A percentile compares a stretch with the other conserved stretches of the same genome.
phyloP scores from a whole-genome alignment of 1,140 invertebrate genomes.

The Hypsibius dujardini region DNA sequence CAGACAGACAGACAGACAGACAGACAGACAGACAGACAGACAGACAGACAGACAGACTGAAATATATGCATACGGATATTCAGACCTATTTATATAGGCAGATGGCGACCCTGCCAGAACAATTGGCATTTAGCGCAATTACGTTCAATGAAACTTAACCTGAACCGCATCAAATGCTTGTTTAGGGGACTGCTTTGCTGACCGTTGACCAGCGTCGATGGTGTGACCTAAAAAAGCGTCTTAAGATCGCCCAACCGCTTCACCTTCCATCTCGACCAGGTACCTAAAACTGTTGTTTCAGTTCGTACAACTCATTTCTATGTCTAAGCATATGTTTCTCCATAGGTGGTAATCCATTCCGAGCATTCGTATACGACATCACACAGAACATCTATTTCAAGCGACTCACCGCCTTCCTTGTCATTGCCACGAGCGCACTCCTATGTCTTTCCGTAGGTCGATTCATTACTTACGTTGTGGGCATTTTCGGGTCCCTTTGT shows the following conservation, averaged over 20 bases:
- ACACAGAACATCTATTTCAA: constrained; percentile 94
- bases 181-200: constrained; percentile 73
- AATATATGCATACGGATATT: too few relatives aligned
- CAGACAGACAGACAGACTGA: too few relatives aligned
- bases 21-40: too few relatives aligned
- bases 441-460: constrained; percentile 67
- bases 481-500: constrained; percentile 12
- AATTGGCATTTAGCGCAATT: too few relatives aligned
- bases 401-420: constrained; percentile 71
- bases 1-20: too few relatives aligned
- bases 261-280: constrained; percentile 91
- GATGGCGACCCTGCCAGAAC: too few relatives aligned
- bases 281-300: constrained; percentile 42
- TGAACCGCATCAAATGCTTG: constrained; percentile 14
- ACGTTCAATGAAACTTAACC: too few relatives aligned
- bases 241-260: constrained; percentile 96
- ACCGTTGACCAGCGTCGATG: constrained; percentile 97
- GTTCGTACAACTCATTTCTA: neutral
- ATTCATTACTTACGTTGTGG: constrained; percentile 5
- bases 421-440: constrained; percentile 75
- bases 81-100: too few relatives aligned
- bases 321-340: constrained; percentile 17
- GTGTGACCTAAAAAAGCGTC: constrained; percentile 94
- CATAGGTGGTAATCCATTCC: constrained; percentile 39
- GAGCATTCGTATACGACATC: constrained; percentile 90